Evolutionary conservation across 1,140 invertebrate species (phyloP).

Genomic region (Drosophila punjabiensis): DNA sequence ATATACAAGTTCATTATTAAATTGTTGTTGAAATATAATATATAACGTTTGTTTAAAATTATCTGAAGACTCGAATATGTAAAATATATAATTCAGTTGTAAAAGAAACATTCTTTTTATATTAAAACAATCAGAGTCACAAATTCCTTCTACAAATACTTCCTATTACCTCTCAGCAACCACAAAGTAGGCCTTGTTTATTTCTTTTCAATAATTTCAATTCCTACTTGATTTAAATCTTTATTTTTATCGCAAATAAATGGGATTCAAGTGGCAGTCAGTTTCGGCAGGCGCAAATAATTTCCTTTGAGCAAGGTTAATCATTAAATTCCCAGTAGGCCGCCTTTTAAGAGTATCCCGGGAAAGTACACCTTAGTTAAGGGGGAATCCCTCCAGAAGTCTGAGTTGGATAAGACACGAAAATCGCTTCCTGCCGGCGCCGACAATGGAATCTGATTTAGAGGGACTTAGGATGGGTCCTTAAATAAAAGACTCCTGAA

Average conservation of each 20-base stretch:
- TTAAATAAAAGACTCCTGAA: slow-evolving; percentile 17
- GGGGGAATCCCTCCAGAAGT: slow-evolving; percentile 9
- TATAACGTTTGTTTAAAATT: too few species aligned
- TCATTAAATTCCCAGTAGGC: not conserved
- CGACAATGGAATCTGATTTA: slow-evolving; percentile 27
- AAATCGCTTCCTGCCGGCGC: slow-evolving; percentile 31
- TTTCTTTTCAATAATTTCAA: not conserved
- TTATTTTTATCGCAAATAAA: not conserved
- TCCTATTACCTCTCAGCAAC: not conserved
- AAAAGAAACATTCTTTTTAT: too few species aligned
- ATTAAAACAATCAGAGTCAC: too few species aligned
- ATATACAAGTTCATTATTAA: too few species aligned
- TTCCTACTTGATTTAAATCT: not conserved
- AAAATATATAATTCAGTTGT: too few species aligned
- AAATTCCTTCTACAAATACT: not conserved
- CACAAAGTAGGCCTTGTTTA: not conserved
- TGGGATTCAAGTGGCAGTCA: not conserved
- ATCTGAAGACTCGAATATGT: too few species aligned
- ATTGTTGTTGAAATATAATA: too few species aligned
- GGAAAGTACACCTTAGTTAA: slow-evolving; percentile 2
- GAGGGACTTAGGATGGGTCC: slow-evolving; percentile 19
- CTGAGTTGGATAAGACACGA: not conserved
- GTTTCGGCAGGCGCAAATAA: not conserved
- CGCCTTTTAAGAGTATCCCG: not conserved
- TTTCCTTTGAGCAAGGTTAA: not conserved